These are phyloP conservation scores for Anolis apletophallus DNA, from an alignment of 2,797 vertebrate species.

Conservation along the genomic window DNA sequence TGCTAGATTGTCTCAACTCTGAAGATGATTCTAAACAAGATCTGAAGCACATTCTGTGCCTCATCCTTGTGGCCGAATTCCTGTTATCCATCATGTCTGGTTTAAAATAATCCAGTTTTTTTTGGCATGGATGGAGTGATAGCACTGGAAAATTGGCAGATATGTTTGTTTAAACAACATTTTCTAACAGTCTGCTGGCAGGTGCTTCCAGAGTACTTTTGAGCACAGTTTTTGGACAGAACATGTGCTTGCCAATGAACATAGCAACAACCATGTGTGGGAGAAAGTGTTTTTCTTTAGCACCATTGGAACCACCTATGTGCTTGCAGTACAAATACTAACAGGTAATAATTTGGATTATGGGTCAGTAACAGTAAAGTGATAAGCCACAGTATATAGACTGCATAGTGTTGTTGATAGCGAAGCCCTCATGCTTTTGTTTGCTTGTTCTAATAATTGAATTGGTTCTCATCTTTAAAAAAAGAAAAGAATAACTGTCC, in stretches of 20 bases:
- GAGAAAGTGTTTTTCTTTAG: slow-evolving; percentile 75
- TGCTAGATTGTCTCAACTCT: slow-evolving; percentile 41
- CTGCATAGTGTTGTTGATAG: slow-evolving; percentile 32
- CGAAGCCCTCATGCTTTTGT: neutral
- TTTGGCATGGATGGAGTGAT: slow-evolving; percentile 76
- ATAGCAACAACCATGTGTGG: slow-evolving; percentile 75
- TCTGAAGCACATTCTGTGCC: slow-evolving; percentile 67
- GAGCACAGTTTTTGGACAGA: slow-evolving; percentile 78
- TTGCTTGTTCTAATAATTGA: slow-evolving; percentile 8
- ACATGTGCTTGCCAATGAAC: slow-evolving; percentile 81
- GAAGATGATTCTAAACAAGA: slow-evolving; percentile 51
- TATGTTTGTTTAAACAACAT: slow-evolving; percentile 81
- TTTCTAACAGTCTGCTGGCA: slow-evolving; percentile 83
- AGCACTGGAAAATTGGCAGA: slow-evolving; percentile 82
- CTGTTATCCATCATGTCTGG: slow-evolving; percentile 74
- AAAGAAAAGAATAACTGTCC: neutral
- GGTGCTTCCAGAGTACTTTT: slow-evolving; percentile 83
- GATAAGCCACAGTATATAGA: slow-evolving; percentile 59
- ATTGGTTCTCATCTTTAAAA: slow-evolving; percentile 1
- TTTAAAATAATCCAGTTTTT: slow-evolving; percentile 77
- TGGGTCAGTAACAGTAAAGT: slow-evolving; percentile 62
- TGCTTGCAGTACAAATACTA: slow-evolving; percentile 61
- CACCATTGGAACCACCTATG: slow-evolving; percentile 64
- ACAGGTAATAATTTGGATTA: slow-evolving; percentile 68
- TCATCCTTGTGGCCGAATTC: slow-evolving; percentile 65